Evolutionary conservation across 2,888 invertebrate species (phyloP).

Genomic region (Argyresthia goedartella): DNA sequence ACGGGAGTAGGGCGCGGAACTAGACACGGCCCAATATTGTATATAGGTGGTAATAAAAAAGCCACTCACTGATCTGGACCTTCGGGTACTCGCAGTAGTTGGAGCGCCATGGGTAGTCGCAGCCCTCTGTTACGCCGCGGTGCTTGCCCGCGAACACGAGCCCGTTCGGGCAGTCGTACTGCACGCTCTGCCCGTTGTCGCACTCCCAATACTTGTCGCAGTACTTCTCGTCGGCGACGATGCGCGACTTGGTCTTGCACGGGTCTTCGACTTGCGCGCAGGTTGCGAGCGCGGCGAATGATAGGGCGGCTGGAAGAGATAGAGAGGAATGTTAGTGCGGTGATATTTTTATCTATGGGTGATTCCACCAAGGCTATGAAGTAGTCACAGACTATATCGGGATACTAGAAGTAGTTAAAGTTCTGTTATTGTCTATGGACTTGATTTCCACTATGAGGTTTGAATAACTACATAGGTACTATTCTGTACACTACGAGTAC

Average conservation of each 20-base stretch:
- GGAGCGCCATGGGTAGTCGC: constrained; percentile 91
- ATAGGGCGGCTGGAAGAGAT: constrained; percentile 15
- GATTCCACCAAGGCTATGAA: too few species aligned
- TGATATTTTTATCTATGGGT: too few species aligned
- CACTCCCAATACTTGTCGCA: constrained; percentile 90
- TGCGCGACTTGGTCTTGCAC: constrained; percentile 82
- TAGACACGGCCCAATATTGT: too few species aligned
- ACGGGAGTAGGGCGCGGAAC: too few species aligned
- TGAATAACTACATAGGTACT: too few species aligned
- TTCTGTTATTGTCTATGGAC: too few species aligned
- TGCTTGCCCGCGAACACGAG: constrained; percentile 91
- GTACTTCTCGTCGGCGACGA: constrained; percentile 83
- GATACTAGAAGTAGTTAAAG: too few species aligned
- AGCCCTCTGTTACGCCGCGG: constrained; percentile 89
- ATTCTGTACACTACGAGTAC: too few species aligned
- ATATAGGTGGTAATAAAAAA: too few species aligned
- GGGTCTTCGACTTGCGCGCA: constrained; percentile 77
- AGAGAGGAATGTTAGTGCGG: not conserved
- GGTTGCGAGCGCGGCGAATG: constrained; percentile 28
- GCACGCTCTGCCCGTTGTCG: constrained; percentile 82
- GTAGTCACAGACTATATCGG: too few species aligned
- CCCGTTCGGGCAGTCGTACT: constrained; percentile 93
- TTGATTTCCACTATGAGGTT: too few species aligned
- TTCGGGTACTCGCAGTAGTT: constrained; percentile 83
- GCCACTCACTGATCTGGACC: constrained; percentile 75